Evolutionary conservation across 2,113 vertebrate genomes (phyloP).

Genomic region (Alaudala cheleensis): DNA sequence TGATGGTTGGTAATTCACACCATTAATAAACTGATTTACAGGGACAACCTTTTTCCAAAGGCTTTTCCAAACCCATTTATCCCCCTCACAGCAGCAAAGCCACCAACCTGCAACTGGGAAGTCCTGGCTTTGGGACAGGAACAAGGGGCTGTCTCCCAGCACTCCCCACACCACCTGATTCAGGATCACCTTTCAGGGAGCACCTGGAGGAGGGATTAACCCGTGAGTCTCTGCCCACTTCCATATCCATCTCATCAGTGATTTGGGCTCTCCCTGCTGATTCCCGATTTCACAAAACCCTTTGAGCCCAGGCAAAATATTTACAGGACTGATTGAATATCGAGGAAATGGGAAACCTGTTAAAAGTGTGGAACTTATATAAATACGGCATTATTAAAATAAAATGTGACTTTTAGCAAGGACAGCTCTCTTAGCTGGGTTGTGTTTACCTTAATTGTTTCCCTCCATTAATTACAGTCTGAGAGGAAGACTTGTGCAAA

Average conservation of each 20-base stretch:
- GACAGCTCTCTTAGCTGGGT: slow-evolving; percentile 10
- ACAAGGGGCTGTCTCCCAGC: not conserved
- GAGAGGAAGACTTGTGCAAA: slow-evolving; percentile 59
- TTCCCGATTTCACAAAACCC: not conserved
- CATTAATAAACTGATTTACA: not conserved
- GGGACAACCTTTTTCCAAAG: not conserved
- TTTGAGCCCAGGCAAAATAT: slow-evolving; percentile 11
- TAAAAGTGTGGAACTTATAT: not conserved
- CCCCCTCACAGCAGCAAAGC: not conserved
- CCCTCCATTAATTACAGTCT: slow-evolving; percentile 57
- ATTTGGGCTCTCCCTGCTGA: not conserved
- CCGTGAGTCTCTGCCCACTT: not conserved
- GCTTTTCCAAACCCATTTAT: not conserved
- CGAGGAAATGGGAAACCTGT: not conserved
- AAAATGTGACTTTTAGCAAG: slow-evolving; percentile 48
- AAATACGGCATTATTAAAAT: slow-evolving; percentile 25
- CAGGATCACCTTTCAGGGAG: not conserved
- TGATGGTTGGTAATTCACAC: not conserved
- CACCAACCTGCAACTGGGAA: not conserved
- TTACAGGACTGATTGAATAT: slow-evolving; percentile 16
- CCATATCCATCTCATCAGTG: accelerated
- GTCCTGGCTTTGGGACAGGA: not conserved
- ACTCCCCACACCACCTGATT: not conserved
- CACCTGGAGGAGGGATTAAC: not conserved
- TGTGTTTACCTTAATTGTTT: slow-evolving; percentile 60